Base-by-base conservation (phyloP, 2,888 invertebrate genomes). In the Portevinia maculata region DNA sequence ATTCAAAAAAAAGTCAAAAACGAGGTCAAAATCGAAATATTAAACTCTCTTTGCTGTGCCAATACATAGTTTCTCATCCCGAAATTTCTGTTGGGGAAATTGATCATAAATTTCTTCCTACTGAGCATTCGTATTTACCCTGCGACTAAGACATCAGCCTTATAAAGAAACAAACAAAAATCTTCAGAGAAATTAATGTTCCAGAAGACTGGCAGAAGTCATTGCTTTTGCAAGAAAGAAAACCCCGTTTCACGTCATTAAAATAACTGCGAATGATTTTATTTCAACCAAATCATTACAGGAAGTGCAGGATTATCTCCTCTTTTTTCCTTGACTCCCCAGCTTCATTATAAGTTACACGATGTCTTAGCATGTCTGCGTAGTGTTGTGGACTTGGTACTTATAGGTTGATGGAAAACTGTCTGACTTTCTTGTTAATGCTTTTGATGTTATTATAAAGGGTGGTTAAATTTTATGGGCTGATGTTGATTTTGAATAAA, bases 71-170 rank as follows among this genome's bases (percentile, higher is more conserved):
- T 15, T 57, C 41, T 28, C 15, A 39, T 0, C 24, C 39, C 3
- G 21, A 39, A 13, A 13, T 15, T 9, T 39, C 21, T 13, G 9
- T 15, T 8, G 15, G 24, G 24, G 8, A 39, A 21, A 57, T 62
- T 13, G 21, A 48, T 15, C 37, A 62, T 34, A 57, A 19, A 55
- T 32, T 48, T 44, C 24, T 69, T n/a, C 15, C 34, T 17, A 50
- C 19, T 48, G 46, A 41, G n/a, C 37, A 59, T 5, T 59, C 59
- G 9, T 59, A 59, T 21, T 59, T 59, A 39, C 59, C 37, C 21
- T 70, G 37, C 60, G 70, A 59, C 59, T 60, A 48, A 59, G 70
- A 70, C 39, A 50, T 57, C 50, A 60, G 37, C 50, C 13, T 70
- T 48, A 21, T 70, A 48, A 13, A 70, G 46, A 70, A 70, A 70